Base-by-base conservation (phyloP, 37 sponge, comb jelly and placozoan genomes). In the Chondrilla cf. caribensis region DNA sequence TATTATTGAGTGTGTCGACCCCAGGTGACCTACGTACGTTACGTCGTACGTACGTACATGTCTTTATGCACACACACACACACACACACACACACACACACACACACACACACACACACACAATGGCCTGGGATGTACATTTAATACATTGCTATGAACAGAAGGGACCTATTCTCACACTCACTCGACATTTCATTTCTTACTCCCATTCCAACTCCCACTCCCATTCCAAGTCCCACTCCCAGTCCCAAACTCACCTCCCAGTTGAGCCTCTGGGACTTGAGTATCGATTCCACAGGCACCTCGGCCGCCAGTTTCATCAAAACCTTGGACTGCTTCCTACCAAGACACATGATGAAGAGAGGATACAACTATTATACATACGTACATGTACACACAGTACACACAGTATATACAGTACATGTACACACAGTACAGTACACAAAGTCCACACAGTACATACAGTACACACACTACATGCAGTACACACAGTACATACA, bases 191-290 rank as follows among this genome's bases (percentile, higher is more conserved):
- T n/a, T n/a, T n/a, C n/a, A n/a, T n/a, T n/a, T n/a, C 51, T 6
- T 11, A 47, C 51, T 14, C 51, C 9, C 51, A 47, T 11, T 14
- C 51, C 6, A 6, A 47, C 51, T 14, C 51, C 6, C 51, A 47
- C 51, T 14, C 51, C 6, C 51, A 47, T 11, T 14, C 51, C 6
- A 6, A 47, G 9, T 14, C 51, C 6, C 51, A 47, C 51, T 14
- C 51, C 6, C 51, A 47, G 9, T 14, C 51, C 6, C 51, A 47
- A 47, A 11, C 76, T 73, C 41, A 73, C 76, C 41, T 19, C 24
- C 76, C 76, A 73, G 24, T 73, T 43, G 43, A 73, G 31, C 2
- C 41, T 17, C 76, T 73, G 76, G 2, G 76, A 73, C 36, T 73
- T 73, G 25, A 73, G 24, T 25, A 73, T 41, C 15, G 76, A 73